These are phyloP conservation scores for Chascanopsetta lugubris DNA, from an alignment of 2,113 vertebrate genomes.

Conservation along the genomic window DNA sequence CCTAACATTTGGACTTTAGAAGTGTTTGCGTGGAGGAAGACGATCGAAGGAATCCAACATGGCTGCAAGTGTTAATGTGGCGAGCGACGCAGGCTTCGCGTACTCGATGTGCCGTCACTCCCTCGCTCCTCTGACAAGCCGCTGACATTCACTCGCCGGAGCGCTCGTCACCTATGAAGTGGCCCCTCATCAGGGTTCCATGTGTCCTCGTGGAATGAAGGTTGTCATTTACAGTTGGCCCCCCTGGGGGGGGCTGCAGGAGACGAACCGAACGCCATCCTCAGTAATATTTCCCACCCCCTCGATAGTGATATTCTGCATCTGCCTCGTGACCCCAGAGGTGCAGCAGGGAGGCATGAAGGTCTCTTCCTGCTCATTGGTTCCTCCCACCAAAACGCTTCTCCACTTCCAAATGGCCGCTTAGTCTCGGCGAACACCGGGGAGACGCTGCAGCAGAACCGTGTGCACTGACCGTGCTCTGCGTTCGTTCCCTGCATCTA, in stretches of 20 bases:
- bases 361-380: conserved; percentile 45
- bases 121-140: conserved; percentile 48
- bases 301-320: conserved; percentile 35
- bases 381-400: conserved; percentile 51
- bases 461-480: conserved; percentile 21
- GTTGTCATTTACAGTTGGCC: conserved; percentile 65
- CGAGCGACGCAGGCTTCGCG: conserved; percentile 31
- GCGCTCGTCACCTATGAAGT: conserved; percentile 67
- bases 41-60: conserved; percentile 38
- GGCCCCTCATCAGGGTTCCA: conserved; percentile 58
- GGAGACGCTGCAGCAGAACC: conserved; percentile 17
- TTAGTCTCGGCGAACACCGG: conserved; percentile 33
- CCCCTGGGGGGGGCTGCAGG: conserved; percentile 30
- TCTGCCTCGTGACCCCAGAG: conserved; percentile 35
- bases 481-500: conserved; percentile 13
- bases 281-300: conserved; percentile 29
- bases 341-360: conserved; percentile 42
- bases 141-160: conserved; percentile 59
- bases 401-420: conserved; percentile 33
- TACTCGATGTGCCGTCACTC: conserved; percentile 57
- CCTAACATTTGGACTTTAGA: conserved; percentile 39
- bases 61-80: conserved; percentile 55
- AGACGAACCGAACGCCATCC: conserved; percentile 31
- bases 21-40: conserved; percentile 22
- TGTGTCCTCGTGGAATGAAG: conserved; percentile 63